A percentile compares a stretch with the other conserved stretches of the same genome.
Evolutionary conservation across 2,113 vertebrate genomes (phyloP).

Genomic region (Rhinopomastus cyanomelas): DNA sequence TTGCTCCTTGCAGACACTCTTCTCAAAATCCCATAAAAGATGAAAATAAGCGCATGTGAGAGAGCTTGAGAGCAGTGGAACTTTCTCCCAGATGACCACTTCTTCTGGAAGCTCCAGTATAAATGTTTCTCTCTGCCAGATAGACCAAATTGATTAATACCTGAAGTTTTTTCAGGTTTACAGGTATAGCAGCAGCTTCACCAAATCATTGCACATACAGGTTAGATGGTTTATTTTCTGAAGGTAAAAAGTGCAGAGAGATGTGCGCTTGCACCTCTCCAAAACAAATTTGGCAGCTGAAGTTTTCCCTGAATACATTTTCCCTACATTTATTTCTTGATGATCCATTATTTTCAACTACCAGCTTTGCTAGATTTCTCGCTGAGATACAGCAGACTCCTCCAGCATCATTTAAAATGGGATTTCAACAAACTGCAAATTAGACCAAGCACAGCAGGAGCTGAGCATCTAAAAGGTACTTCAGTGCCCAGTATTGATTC

Average conservation of each 20-base stretch:
- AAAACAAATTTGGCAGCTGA: not conserved
- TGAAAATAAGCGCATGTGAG: rapidly evolving
- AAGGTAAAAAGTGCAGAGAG: not conserved
- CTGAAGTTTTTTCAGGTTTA: not conserved
- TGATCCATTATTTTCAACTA: conserved; percentile 37
- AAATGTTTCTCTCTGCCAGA: not conserved
- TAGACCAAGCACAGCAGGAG: conserved; percentile 49
- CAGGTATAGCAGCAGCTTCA: not conserved
- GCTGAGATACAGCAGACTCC: conserved; percentile 25
- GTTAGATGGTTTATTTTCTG: not conserved
- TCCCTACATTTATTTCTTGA: conserved; percentile 12
- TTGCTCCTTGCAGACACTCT: not conserved
- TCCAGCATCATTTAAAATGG: conserved; percentile 34
- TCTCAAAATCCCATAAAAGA: not conserved
- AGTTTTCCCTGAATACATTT: not conserved
- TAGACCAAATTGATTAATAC: not conserved
- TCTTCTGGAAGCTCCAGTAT: not conserved
- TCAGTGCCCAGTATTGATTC: conserved; percentile 56
- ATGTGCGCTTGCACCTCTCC: not conserved
- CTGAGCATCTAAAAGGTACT: conserved; percentile 61
- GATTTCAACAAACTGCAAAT: conserved; percentile 53
- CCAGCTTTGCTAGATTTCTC: not conserved
- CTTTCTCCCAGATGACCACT: not conserved
- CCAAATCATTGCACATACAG: not conserved
- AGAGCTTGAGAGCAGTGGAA: not conserved